Percentiles rank a stretch among this genome's conserved stretches.
phyloP scores from a whole-genome alignment of 2,113 vertebrate genomes.

The Uropsilus gracilis region DNA sequence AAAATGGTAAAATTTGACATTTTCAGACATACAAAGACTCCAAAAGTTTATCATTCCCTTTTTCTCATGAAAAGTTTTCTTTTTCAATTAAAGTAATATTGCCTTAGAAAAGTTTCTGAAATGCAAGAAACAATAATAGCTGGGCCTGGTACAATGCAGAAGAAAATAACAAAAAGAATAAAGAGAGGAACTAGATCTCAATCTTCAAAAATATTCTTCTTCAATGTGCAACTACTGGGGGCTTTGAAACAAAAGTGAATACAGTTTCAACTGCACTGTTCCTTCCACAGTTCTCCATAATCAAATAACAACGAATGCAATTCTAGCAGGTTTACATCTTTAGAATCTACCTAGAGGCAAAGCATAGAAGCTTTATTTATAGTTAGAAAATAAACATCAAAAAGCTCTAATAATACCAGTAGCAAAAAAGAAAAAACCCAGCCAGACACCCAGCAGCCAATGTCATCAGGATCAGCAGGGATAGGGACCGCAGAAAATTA shows the following conservation, averaged over 20 bases:
- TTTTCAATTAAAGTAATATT: too few species aligned
- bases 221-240: neutral
- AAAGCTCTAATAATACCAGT: neutral
- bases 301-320: neutral
- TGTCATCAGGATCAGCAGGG: neutral
- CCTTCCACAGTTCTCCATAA: neutral
- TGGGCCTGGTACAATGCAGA: neutral
- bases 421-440: neutral
- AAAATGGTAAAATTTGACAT: neutral
- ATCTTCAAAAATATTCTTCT: neutral
- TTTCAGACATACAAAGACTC: neutral
- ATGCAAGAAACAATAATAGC: neutral
- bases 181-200: neutral
- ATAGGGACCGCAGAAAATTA: neutral
- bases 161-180: neutral
- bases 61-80: neutral
- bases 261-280: neutral
- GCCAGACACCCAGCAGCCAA: neutral
- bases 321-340: neutral
- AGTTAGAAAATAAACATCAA: neutral
- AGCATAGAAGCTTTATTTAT: neutral
- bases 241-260: neutral
- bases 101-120: neutral
- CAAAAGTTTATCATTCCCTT: neutral
- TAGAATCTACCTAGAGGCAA: neutral